phyloP scores from a whole-genome alignment of 64 coral and sea anemone genomes.

The Pocillopora verrucosa region DNA sequence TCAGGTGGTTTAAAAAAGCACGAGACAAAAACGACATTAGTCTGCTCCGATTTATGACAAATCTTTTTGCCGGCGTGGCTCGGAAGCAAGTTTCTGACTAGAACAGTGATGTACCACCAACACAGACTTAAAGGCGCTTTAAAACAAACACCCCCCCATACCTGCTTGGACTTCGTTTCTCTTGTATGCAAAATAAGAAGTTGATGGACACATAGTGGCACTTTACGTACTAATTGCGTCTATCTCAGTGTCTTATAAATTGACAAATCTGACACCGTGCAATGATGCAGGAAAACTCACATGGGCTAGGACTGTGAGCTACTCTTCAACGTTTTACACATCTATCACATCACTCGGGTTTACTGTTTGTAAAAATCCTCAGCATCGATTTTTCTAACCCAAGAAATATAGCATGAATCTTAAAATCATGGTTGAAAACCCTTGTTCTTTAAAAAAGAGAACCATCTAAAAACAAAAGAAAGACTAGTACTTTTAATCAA shows the following conservation, averaged over 20 bases:
- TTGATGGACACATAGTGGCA: slow-evolving; percentile 1
- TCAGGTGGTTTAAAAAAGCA: slow-evolving; percentile 11
- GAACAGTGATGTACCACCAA: not conserved
- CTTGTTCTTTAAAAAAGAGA: too few relatives aligned
- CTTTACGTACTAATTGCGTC: not conserved
- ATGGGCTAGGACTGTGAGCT: not conserved
- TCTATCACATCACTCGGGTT: not conserved
- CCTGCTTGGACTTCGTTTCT: not conserved
- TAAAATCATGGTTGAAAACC: too few relatives aligned
- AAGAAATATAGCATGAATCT: too few relatives aligned
- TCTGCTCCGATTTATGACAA: slow-evolving; percentile 5
- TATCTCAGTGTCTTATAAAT: slow-evolving; percentile 1
- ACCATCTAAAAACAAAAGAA: not conserved
- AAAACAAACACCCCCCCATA: too few relatives aligned
- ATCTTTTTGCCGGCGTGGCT: slow-evolving; percentile 1
- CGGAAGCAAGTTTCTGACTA: slow-evolving; percentile 24
- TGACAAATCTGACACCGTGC: slow-evolving; percentile 2
- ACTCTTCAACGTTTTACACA: not conserved
- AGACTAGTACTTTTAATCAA: not conserved
- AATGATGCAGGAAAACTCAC: slow-evolving; percentile 19
- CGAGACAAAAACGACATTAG: slow-evolving; percentile 31
- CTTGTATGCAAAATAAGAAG: slow-evolving; percentile 3
- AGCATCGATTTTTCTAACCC: too few relatives aligned
- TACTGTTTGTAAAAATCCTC: not conserved
- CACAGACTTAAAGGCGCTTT: slow-evolving; percentile 23